These are phyloP conservation scores for Protaetia brevitarsis DNA, from an alignment of 1,140 invertebrate species.

Conservation along the genomic window DNA sequence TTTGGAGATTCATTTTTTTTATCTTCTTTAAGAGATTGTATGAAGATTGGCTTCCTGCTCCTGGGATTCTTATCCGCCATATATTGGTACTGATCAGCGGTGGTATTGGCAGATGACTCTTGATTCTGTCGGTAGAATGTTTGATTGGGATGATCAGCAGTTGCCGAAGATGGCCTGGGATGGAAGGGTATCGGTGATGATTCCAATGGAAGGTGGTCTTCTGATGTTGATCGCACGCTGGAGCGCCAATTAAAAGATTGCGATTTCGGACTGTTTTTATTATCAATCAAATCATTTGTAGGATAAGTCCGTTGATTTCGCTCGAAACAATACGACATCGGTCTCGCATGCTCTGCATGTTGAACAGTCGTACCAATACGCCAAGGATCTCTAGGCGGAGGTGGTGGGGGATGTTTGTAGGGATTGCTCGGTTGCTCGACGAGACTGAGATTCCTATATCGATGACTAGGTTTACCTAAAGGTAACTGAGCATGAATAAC, in stretches of 20 bases:
- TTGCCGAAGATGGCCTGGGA: conserved; percentile 56
- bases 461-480: conserved; percentile 36
- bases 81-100: conserved; percentile 54
- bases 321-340: conserved; percentile 54
- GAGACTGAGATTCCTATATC: conserved; percentile 40
- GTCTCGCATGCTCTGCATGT: conserved; percentile 51
- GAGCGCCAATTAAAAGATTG: conserved; percentile 36
- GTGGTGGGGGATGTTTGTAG: conserved; percentile 58
- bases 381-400: conserved; percentile 67
- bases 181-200: conserved; percentile 37
- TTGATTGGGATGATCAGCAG: conserved; percentile 38
- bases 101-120: conserved; percentile 37
- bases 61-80: conserved; percentile 64
- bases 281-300: neutral
- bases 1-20: conserved; percentile 34
- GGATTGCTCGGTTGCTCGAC: conserved; percentile 32
- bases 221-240: conserved; percentile 52
- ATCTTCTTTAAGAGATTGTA: conserved; percentile 35
- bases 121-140: conserved; percentile 38
- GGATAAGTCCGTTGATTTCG: neutral
- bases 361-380: conserved; percentile 53
- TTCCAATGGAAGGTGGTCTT: conserved; percentile 52
- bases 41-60: conserved; percentile 60
- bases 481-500: conserved; percentile 42
- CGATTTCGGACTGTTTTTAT: conserved; percentile 22